These are phyloP conservation scores for Scrobipalpa costella DNA, from an alignment of 2,888 invertebrate genomes.

Conservation along the genomic window DNA sequence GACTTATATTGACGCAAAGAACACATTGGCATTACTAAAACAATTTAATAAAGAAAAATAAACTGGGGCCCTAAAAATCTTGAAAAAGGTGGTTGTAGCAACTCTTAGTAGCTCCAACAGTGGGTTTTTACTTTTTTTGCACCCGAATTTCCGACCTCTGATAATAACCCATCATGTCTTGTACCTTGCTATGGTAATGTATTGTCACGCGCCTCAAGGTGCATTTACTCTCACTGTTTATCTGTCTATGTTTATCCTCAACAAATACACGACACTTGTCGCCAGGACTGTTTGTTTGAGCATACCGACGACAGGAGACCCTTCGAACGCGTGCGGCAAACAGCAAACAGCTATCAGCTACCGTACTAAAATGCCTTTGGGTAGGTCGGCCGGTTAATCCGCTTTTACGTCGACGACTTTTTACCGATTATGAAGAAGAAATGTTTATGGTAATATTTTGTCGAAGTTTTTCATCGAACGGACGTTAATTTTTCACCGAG, in stretches of 20 bases:
- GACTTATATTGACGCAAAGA: too few species aligned
- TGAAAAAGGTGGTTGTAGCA: too few species aligned
- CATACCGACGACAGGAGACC: constrained; percentile 56
- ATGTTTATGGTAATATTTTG: too few species aligned
- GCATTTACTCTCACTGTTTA: constrained; percentile 39
- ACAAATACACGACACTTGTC: constrained; percentile 72
- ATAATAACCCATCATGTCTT: too few species aligned
- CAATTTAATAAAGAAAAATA: too few species aligned
- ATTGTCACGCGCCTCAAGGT: constrained; percentile 16
- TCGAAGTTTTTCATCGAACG: too few species aligned
- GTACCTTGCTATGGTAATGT: constrained; percentile 15
- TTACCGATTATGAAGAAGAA: background rate
- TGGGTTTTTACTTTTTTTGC: too few species aligned
- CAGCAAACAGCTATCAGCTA: constrained; percentile 38
- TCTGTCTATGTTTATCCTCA: constrained; percentile 56
- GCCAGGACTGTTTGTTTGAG: constrained; percentile 68
- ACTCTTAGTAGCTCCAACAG: too few species aligned
- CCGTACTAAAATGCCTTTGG: constrained; percentile 40
- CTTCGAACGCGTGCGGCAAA: constrained; percentile 28
- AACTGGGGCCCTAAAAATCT: too few species aligned
- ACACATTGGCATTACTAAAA: too few species aligned
- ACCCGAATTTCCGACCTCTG: too few species aligned
- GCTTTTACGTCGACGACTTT: background rate
- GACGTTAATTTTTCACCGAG: too few species aligned
- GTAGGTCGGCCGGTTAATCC: constrained; percentile 38